Base-by-base conservation (phyloP, 2,888 invertebrate genomes). In the Galeruca laticollis region DNA sequence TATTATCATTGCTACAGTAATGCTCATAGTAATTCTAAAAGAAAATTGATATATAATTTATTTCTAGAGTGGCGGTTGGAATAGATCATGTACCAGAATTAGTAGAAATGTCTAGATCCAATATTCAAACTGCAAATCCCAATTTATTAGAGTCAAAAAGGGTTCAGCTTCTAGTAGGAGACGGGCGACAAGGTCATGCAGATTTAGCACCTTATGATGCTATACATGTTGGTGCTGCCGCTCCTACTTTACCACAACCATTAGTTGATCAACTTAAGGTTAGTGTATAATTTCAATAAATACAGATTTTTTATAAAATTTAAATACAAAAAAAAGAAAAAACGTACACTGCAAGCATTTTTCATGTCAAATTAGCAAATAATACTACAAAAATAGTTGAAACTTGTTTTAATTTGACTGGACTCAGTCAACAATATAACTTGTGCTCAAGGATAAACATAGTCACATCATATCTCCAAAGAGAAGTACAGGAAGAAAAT, bases 191-290 rank as follows among this genome's bases (percentile, higher is more conserved):
- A 79, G 98, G 98, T 3, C 92, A 90, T 81, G 86, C 90, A 2
- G 86, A 88, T 65, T 89, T 90, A 74, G 95, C 92, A 4, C 97
- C 96, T 0, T 98, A 92, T 81, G 92, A 96, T 87, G 97, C 96
- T 18, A 98, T 98, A 77, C 97, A 98, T 86, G 96, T 96, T 6
- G 97, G 96, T 61, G 97, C 96, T 10, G 96, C 96, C 37, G 93
- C 96, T 10, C 90, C 94, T 4, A 88, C 88, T 68, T 87, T 94
- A 68, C 96, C 96, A 31, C 88, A 92, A 84, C 88, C 90, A 76
- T 90, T 95, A 83, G 87, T 96, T 72, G 91, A 94, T 47, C 98
- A 98, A 85, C 86, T 98, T 79, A 96, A 95, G 83, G 93, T 84
- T 77, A 65, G 54, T 52, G 15, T 35, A 0, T 6, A 13, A 52